Evolutionary conservation across 2,113 vertebrate genomes (phyloP), one percentile per base, ranked within the genome.

Genomic region (Rhadina sibilatrix): DNA sequence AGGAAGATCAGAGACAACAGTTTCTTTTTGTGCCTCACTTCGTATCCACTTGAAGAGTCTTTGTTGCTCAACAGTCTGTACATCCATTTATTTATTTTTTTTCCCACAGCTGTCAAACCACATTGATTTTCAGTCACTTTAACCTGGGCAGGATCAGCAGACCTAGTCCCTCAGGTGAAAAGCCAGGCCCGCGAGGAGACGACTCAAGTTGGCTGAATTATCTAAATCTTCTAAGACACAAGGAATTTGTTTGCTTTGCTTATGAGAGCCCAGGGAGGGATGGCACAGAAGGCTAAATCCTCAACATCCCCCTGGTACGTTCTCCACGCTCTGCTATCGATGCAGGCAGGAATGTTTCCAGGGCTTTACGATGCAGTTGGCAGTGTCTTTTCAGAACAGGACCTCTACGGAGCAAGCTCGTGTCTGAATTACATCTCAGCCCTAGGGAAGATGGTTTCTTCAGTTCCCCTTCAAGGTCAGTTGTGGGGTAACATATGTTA

Each of bases 91-190:
- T 84, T 89, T 74, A 6, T 81, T 87, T 83, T 50, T 91, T 53
- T 50, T 11, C n/a, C 56, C 20, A 18, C 71, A 87, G 84, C 96
- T 97, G 96, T 97, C 97, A 98, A 96, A 94, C 92, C 79, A 72
- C 93, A 97, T 97, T 92, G 98, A 98, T 98, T 98, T 98, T 87
- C 94, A 95, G 96, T 98, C 97, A 93, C 86, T 95, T 97, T 89
- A 97, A 97, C 96, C 93, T 92, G 89, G 84, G 74, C 57, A 91
- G 79, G 90, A 96, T 94, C 93, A 97, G 96, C 89, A 96, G 95
- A 94, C 87, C 84, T 24, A 24, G 60, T 97, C 93, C 83, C 92
- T 76, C 87, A 96, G 95, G 96, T 98, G 93, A 93, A 97, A 97
- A 97, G 79, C 64, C 89, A 96, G 75, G 94, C 94, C 83, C 87